Conservation (phyloP, 2,888 invertebrate species). For the Pteria penguin region DNA sequence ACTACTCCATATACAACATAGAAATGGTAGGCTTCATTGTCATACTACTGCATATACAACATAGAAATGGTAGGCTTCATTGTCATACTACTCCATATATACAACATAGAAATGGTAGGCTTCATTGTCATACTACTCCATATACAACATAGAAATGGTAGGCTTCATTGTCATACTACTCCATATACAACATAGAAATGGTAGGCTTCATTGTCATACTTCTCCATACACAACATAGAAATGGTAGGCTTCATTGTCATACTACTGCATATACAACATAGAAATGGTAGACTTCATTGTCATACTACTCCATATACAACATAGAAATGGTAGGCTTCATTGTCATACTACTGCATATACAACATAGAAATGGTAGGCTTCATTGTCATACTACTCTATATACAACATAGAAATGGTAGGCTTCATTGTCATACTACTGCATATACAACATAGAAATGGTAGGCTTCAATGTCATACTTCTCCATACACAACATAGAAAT, state of each 20-base stretch:
- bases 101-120: too few relatives aligned
- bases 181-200: neutral
- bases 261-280: neutral
- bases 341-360: neutral
- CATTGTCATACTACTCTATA: too few relatives aligned
- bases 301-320: constrained; percentile 6
- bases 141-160: neutral
- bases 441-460: neutral
- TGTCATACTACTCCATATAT: neutral
- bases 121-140: too few relatives aligned
- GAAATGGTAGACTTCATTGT: too few relatives aligned
- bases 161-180: neutral
- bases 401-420: neutral
- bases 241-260: neutral
- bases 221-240: neutral
- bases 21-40: too few relatives aligned
- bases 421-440: neutral
- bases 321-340: neutral
- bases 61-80: neutral
- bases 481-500: neutral
- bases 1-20: neutral
- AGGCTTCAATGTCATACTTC: too few relatives aligned
- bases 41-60: constrained; percentile 6
- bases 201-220: too few relatives aligned
- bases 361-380: too few relatives aligned